Percentiles rank a stretch among this genome's conserved stretches.
Conservation (phyloP, 2,888 invertebrate genomes). For the Hemicrepidius hirtus region DNA sequence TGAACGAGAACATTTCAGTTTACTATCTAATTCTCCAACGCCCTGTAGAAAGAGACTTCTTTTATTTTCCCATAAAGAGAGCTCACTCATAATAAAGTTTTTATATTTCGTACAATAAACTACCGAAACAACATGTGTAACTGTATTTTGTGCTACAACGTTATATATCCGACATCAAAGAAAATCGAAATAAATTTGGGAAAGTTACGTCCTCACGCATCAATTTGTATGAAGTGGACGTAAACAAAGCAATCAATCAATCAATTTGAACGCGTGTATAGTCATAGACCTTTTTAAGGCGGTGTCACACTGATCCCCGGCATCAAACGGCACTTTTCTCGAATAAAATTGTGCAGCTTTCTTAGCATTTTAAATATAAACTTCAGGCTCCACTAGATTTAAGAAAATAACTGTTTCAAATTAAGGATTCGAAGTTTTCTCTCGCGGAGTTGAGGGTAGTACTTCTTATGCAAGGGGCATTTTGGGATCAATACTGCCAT, state of each 20-base stretch:
- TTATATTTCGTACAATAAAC: conserved; percentile 26
- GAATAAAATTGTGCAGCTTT: background rate
- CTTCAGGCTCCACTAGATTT: conserved; percentile 23
- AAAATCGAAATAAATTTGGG: conserved; percentile 31
- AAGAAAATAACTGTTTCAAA: conserved; percentile 22
- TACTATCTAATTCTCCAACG: background rate
- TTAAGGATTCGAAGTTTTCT: conserved; percentile 28
- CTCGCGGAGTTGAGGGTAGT: conserved; percentile 11
- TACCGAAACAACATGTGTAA: conserved; percentile 26
- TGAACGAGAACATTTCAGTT: background rate
- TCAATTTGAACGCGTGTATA: conserved; percentile 46
- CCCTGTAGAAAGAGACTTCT: conserved; percentile 1
- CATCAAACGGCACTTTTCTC: conserved; percentile 15
- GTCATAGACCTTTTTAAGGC: conserved; percentile 32
- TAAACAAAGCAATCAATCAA: conserved; percentile 55
- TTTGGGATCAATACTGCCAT: conserved; percentile 38
- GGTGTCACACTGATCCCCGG: conserved; percentile 21
- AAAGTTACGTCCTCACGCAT: conserved; percentile 35
- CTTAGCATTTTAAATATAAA: conserved; percentile 22
- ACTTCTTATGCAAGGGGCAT: conserved; percentile 29
- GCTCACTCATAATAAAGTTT: conserved; percentile 22
- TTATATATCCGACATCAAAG: conserved; percentile 28
- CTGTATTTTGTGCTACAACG: background rate
- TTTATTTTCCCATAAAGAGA: conserved; percentile 20
- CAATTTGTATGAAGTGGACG: conserved; percentile 52